phyloP scores from a whole-genome alignment of 1,140 invertebrate genomes.

The Glomeris maerens region DNA sequence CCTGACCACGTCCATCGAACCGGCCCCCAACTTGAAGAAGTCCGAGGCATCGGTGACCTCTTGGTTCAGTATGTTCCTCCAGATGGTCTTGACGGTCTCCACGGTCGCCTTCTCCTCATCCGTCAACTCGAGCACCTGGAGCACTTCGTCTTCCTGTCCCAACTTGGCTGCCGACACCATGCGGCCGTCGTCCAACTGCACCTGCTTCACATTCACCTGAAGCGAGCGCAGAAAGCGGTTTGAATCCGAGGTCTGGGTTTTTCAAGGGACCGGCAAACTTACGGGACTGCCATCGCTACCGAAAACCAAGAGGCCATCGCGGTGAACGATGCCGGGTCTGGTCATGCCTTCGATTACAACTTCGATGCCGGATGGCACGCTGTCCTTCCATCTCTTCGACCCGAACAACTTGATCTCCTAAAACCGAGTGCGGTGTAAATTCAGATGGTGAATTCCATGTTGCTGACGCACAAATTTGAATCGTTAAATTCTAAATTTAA shows the following conservation, averaged over 20 bases:
- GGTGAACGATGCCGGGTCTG: constrained; percentile 52
- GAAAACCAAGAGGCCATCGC: constrained; percentile 60
- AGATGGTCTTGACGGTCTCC: constrained; percentile 45
- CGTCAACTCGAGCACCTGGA: constrained; percentile 49
- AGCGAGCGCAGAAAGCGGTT: too few relatives aligned
- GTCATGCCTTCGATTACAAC: constrained; percentile 47
- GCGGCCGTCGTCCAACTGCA: constrained; percentile 12
- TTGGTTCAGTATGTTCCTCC: constrained; percentile 67
- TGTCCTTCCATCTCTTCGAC: constrained; percentile 52
- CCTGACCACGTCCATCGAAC: constrained; percentile 90
- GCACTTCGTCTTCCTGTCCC: constrained; percentile 45
- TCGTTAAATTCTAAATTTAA: not conserved
- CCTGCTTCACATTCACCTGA: constrained; percentile 6
- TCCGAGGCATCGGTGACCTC: constrained; percentile 66
- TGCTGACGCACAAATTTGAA: not conserved
- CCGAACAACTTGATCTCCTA: constrained; percentile 54
- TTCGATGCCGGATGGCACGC: constrained; percentile 41
- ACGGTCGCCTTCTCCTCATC: constrained; percentile 55
- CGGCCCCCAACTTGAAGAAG: constrained; percentile 81
- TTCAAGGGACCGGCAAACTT: too few relatives aligned
- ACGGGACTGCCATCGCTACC: constrained; percentile 60
- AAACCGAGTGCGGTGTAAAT: too few relatives aligned
- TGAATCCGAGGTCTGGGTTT: too few relatives aligned
- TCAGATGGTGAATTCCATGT: too few relatives aligned
- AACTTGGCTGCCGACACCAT: constrained; percentile 71